These are phyloP conservation scores for Lamproptera curius DNA, from an alignment of 2,888 invertebrate species.

Conservation along the genomic window DNA sequence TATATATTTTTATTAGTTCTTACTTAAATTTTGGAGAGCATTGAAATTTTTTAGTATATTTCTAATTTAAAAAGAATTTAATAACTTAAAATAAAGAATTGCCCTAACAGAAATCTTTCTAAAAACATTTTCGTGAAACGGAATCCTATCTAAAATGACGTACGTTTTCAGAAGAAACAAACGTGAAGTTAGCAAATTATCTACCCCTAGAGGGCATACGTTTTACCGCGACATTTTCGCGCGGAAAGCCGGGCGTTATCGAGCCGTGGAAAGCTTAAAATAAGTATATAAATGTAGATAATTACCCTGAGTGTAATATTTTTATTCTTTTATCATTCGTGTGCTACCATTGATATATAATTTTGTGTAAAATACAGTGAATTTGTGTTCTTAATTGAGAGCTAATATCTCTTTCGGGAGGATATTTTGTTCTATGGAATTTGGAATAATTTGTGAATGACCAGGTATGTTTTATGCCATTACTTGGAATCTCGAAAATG, in stretches of 20 bases:
- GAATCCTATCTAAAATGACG: slow-evolving; percentile 45
- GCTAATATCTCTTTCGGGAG: slow-evolving; percentile 46
- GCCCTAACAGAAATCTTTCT: no score
- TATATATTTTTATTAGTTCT: no score
- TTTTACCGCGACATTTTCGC: slow-evolving; percentile 79
- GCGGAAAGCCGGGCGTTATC: slow-evolving; percentile 78
- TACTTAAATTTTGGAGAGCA: no score
- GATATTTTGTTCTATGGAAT: slow-evolving; percentile 55
- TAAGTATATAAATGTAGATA: slow-evolving; percentile 46
- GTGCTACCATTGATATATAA: slow-evolving; percentile 36
- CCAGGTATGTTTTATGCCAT: slow-evolving; percentile 55
- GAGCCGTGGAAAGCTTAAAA: slow-evolving; percentile 74
- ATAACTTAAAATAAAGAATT: no score
- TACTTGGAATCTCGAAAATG: slow-evolving; percentile 36
- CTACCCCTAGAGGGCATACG: slow-evolving; percentile 50
- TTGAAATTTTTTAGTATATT: no score
- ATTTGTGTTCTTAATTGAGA: slow-evolving; percentile 39
- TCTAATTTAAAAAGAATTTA: no score
- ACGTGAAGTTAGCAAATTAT: slow-evolving; percentile 64
- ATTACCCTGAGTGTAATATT: slow-evolving; percentile 28
- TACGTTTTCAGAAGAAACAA: slow-evolving; percentile 72
- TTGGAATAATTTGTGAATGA: slow-evolving; percentile 71
- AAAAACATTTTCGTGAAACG: slow-evolving; percentile 41
- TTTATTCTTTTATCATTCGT: slow-evolving; percentile 23
- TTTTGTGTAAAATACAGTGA: slow-evolving; percentile 36